These are phyloP conservation scores for Pelodytes ibericus DNA, from an alignment of 2,797 vertebrate species.

Conservation along the genomic window DNA sequence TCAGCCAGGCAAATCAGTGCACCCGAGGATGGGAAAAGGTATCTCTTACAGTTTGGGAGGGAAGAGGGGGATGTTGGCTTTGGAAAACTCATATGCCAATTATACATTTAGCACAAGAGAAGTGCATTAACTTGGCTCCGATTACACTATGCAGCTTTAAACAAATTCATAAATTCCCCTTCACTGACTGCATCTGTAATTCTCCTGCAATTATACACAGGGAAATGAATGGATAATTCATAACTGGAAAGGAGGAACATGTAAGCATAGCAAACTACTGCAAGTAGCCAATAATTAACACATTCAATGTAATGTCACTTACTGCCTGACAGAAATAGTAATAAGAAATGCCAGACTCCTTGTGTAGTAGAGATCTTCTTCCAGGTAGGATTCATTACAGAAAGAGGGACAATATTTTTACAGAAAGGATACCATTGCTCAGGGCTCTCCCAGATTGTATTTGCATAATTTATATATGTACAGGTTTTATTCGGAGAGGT, in stretches of 20 bases:
- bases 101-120: conserved; percentile 44
- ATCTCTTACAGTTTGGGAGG: conserved; percentile 27
- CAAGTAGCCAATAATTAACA: conserved; percentile 47
- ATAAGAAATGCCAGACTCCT: not conserved
- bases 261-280: conserved; percentile 42
- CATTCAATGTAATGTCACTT: conserved; percentile 44
- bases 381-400: not conserved
- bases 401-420: too few relatives aligned
- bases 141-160: conserved; percentile 60
- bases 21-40: not conserved
- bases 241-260: conserved; percentile 41
- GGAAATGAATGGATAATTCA: conserved; percentile 56
- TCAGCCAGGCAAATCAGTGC: conserved; percentile 4
- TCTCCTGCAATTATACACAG: conserved; percentile 53
- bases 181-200: conserved; percentile 60
- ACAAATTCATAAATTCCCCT: conserved; percentile 62
- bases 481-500: too few relatives aligned
- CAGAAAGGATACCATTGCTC: too few relatives aligned
- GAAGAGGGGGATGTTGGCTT: conserved; percentile 15
- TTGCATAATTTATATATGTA: too few relatives aligned
- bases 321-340: conserved; percentile 35
- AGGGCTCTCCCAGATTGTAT: too few relatives aligned
- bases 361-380: not conserved
- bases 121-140: conserved; percentile 58
- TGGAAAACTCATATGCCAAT: conserved; percentile 16